Base-by-base conservation (phyloP, 2,888 invertebrate species). In the Pyrgus malvae region DNA sequence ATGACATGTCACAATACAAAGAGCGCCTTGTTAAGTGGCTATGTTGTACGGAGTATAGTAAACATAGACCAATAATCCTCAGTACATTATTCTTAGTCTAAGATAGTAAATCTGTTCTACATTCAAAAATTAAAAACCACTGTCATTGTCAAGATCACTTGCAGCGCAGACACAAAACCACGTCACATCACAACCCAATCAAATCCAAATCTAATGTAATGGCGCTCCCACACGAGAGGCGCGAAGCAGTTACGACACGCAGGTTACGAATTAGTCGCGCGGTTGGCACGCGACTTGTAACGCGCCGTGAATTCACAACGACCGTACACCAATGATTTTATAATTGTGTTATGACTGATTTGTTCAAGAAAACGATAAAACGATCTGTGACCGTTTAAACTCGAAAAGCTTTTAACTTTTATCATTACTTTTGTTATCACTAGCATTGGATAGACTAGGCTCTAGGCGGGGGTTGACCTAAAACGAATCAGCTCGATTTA, bases 271-370 rank as follows among this genome's bases (percentile, higher is more conserved):
- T 85, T 87, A 69, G 82, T 67, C 70, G 68, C 78, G 78, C 72
- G 67, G 59, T 58, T 62, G 67, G 78, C 84, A 83, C 81, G 81
- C 79, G 78, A 77, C 77, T 62, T 59, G 58, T 76, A 78, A 83
- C 70, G 56, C 64, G 69, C 74, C 80, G 74, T 81, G 78, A 83
- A 78, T 72, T 62, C 61, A 50, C 72, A 72, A 73, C 66, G 66
- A 67, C 62, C 63, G 62, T 56, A 56, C 62, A 64, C 60, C 62
- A 65, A 69, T 65, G 65, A 68, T 68, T 67, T 63, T 64, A 65
- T 64, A 53, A 64, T 63, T 67, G 61, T 58, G 60, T 63, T 55
- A 50, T 55, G 60, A 58, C 62, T 59, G 51, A 55, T 59, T 59
- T 58, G 49, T 55, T 49, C 49, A 56, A 49, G 54, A 44, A 45